phyloP scores from a whole-genome alignment of 2,888 invertebrate genomes.

The Conus canariensis region DNA sequence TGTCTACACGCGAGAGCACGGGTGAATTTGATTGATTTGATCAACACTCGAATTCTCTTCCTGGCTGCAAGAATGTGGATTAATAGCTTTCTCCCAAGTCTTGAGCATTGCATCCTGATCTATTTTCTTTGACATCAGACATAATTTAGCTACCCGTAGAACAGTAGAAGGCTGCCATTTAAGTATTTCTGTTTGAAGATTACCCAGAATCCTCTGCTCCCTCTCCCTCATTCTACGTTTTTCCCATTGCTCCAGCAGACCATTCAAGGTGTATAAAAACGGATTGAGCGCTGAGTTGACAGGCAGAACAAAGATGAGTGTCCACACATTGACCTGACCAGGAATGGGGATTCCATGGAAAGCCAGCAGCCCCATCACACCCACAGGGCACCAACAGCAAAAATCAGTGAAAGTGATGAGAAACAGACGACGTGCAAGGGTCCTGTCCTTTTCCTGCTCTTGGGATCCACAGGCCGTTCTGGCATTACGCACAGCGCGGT shows the following conservation, averaged over 20 bases:
- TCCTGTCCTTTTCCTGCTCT: not conserved
- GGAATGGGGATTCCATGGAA: slow-evolving; percentile 42
- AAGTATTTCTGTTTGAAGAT: slow-evolving; percentile 18
- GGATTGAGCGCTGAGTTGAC: slow-evolving; percentile 81
- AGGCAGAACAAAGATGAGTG: slow-evolving; percentile 79
- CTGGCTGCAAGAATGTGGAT: not conserved
- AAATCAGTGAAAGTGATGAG: not conserved
- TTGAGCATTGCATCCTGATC: not conserved
- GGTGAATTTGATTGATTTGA: not conserved
- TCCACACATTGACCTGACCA: slow-evolving; percentile 47
- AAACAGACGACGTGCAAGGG: not conserved
- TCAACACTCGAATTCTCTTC: not conserved
- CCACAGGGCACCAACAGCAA: slow-evolving; percentile 31
- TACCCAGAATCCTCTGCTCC: not conserved
- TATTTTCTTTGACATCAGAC: not conserved
- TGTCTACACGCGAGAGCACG: too few relatives aligned
- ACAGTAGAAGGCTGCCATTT: slow-evolving; percentile 14
- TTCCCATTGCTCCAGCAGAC: slow-evolving; percentile 27
- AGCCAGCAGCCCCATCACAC: slow-evolving; percentile 34
- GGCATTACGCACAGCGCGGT: not conserved
- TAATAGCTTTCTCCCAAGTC: not conserved
- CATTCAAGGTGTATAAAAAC: slow-evolving; percentile 50
- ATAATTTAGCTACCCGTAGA: not conserved
- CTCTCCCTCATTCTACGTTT: not conserved
- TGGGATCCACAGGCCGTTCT: not conserved